phyloP scores from a whole-genome alignment of 2,113 vertebrate genomes.

The Phyllopteryx taeniolatus region DNA sequence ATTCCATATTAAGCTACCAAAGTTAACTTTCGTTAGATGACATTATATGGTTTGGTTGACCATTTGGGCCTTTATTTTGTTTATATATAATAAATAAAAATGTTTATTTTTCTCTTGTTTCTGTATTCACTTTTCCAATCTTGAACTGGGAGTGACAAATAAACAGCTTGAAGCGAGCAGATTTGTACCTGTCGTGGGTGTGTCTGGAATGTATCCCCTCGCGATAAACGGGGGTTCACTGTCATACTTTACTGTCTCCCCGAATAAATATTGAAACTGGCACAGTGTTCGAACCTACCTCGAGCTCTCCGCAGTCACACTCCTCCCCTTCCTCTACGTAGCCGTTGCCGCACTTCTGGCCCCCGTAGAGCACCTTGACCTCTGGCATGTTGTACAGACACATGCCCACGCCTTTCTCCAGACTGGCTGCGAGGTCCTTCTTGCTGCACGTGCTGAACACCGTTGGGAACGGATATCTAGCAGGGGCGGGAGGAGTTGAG shows the following conservation, averaged over 20 bases:
- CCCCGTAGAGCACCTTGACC: slow-evolving; percentile 88
- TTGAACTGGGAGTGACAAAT: too few relatives aligned
- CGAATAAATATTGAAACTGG: not conserved
- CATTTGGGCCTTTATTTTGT: not conserved
- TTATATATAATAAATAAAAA: too few relatives aligned
- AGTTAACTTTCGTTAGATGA: too few relatives aligned
- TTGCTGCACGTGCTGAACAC: slow-evolving; percentile 96
- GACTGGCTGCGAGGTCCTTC: slow-evolving; percentile 89
- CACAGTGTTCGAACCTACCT: slow-evolving; percentile 68
- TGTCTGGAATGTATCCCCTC: too few relatives aligned
- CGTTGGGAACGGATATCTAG: slow-evolving; percentile 90
- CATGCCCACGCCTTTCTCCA: slow-evolving; percentile 96
- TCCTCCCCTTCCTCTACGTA: slow-evolving; percentile 95
- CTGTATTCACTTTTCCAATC: not conserved
- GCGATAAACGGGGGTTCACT: too few relatives aligned
- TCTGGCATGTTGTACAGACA: slow-evolving; percentile 97
- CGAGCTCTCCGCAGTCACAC: slow-evolving; percentile 94
- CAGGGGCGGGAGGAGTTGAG: not conserved
- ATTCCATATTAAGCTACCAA: too few relatives aligned
- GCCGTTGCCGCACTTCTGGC: slow-evolving; percentile 92
- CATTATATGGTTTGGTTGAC: too few relatives aligned
- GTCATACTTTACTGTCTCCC: not conserved
- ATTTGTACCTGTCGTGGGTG: too few relatives aligned
- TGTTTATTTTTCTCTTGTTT: not conserved
- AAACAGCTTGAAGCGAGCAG: too few relatives aligned